Evolutionary conservation across 2,888 invertebrate species (phyloP), one percentile per base, ranked within the genome.

Genomic region (Kryphioiulus occultus): DNA sequence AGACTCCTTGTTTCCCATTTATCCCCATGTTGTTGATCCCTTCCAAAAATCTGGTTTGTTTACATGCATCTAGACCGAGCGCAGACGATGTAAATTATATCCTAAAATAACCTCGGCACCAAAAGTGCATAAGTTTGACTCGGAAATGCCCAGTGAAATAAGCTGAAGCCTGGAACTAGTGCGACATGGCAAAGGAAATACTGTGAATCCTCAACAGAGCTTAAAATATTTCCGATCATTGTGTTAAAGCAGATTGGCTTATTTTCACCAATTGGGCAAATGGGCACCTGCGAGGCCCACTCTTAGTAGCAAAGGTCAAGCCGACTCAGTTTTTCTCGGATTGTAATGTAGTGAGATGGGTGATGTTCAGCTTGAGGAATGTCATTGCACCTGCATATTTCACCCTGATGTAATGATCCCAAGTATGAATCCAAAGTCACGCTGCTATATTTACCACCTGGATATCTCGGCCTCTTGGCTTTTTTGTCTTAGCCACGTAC

Each of bases 391-490:
- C 85, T 85, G 85, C 39, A 42, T 84, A 84, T 84, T 84, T 35
- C 32, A 85, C 85, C 86, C 12, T 86, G 86, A 86, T 86, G 86
- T 86, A 86, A 86, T 86, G 86, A 86, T 86, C 86, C 86, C 47
- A 32, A 15, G 44, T 86, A 42, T 86, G 86, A 86, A 86, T 86
- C 86, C 47, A 0, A 59, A 86, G 86, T 86, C 86, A 86, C 86
- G 86, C 30, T 12, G 30, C 47, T 86, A 35, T 86, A 86, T 86
- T 86, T 86, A 35, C 53, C 86, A 86, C 86, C 86, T 86, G 86
- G 30, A 53, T 59, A 86, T 53, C 26, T 53, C 47, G 53, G 12
- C 47, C 44, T 86, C 53, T 86, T 53, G 42, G 10, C 30, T 53
- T 53, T 86, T 47, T 86, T 86, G 86, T 86, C 86, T 86, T 86